phyloP scores from a whole-genome alignment of 1,140 invertebrate genomes.

The Hylaeus anthracinus region DNA sequence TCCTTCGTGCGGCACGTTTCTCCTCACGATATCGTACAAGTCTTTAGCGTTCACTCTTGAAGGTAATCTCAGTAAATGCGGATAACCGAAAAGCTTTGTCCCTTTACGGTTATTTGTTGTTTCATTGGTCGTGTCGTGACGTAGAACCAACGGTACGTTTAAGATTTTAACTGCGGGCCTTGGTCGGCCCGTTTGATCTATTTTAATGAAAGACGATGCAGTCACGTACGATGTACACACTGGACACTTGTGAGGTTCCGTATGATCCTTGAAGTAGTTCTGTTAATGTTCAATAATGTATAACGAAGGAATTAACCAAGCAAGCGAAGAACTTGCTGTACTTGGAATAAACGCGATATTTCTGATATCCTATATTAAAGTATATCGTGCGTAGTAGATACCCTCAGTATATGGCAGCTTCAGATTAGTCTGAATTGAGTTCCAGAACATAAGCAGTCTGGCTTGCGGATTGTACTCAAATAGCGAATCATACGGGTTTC shows the following conservation, averaged over 20 bases:
- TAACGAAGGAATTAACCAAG: too few species aligned
- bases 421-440: slow-evolving; percentile 82
- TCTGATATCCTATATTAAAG: too few species aligned
- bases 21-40: slow-evolving; percentile 81
- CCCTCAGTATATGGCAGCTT: slow-evolving; percentile 76
- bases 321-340: too few species aligned
- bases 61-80: slow-evolving; percentile 83
- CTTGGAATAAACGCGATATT: too few species aligned
- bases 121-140: slow-evolving; percentile 81
- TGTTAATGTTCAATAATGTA: slow-evolving; percentile 40
- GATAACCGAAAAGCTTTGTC: slow-evolving; percentile 83
- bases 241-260: slow-evolving; percentile 70
- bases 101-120: slow-evolving; percentile 81
- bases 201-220: slow-evolving; percentile 71
- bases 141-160: slow-evolving; percentile 83
- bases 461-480: slow-evolving; percentile 80
- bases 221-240: slow-evolving; percentile 69
- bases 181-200: slow-evolving; percentile 73
- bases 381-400: slow-evolving; percentile 23
- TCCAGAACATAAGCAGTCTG: slow-evolving; percentile 62
- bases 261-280: slow-evolving; percentile 76
- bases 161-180: slow-evolving; percentile 79
- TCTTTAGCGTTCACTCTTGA: slow-evolving; percentile 81
- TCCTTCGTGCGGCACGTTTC: slow-evolving; percentile 79
- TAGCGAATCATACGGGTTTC: slow-evolving; percentile 77